Base-by-base conservation (phyloP, 2,113 vertebrate species). In the Piprites chloris region DNA sequence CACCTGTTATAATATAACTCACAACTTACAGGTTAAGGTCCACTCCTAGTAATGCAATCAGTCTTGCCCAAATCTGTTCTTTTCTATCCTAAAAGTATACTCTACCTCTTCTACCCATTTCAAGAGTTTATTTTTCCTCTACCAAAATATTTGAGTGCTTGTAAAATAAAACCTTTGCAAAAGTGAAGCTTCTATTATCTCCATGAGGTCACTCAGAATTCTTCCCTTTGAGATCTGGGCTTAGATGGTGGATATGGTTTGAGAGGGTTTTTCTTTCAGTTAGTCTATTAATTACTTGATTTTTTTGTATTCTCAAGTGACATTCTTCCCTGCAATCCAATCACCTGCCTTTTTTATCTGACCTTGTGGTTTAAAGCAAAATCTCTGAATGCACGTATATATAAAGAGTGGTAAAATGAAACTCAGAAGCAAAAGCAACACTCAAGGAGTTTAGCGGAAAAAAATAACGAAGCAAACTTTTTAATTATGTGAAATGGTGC, bases 351-450 rank as follows among this genome's bases (percentile, higher is more conserved):
- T 75, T 24, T 42, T 75, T 22, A 92, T 68, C 14, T 68, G 19
- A 50, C 12, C 10, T 63, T 68, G 24, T 35, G 27, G 37, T 82
- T 87, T 85, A 85, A 90, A 85, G 35, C 32, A 76, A 85, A 85
- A 42, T 0, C 1, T 47, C 23, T 33, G 67, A 72, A 81, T 49
- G 37, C 6, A 12, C 1, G 0, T 39, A 8, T 47, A 50, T 18
- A 21, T 52, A 74, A 95, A 76, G 27, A 76, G 68, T 14, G 41
- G 23, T 19, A 72, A 92, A 71, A 59, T 27, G 16, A 73, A 85
- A 65, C 27, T 65, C 24, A 12, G 46, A 32, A 83, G 35, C 30
- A 87, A 73, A 90, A 68, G 24, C 39, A 33, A 39, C 49, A 50
- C 35, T 92, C 12, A 91, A 50, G 14, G 30, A 88, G 11, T 24